These are phyloP conservation scores for Drosophila elegans DNA, from an alignment of 1,140 invertebrate genomes.

Conservation along the genomic window DNA sequence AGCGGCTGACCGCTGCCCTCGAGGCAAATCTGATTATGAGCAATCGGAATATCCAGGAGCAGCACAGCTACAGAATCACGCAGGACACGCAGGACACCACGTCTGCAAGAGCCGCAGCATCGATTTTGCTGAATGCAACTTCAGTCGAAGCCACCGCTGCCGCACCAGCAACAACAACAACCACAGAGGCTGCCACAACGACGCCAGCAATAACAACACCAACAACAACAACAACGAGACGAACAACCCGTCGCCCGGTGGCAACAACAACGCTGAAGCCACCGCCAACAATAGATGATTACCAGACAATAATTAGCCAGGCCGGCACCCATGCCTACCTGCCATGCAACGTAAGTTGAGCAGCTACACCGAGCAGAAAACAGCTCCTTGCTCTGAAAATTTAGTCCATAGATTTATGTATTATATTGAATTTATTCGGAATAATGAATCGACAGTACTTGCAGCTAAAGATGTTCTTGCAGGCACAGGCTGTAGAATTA, in stretches of 20 bases:
- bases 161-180: constrained; percentile 11
- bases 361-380: not conserved
- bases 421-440: too few species aligned
- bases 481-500: too few species aligned
- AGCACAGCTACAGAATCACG: constrained; percentile 70
- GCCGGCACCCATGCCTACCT: constrained; percentile 94
- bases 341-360: constrained; percentile 90
- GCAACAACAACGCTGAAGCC: constrained; percentile 75
- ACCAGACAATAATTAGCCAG: constrained; percentile 92
- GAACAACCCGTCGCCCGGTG: constrained; percentile 63
- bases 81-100: constrained; percentile 35
- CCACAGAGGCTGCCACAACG: constrained; percentile 27
- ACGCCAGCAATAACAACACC: constrained; percentile 13
- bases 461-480: too few species aligned
- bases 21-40: constrained; percentile 79
- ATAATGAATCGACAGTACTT: too few species aligned
- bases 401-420: too few species aligned
- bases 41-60: constrained; percentile 70
- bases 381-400: too few species aligned
- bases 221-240: constrained; percentile 37
- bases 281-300: constrained; percentile 81
- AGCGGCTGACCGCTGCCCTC: constrained; percentile 46
- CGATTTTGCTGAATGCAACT: constrained; percentile 6
- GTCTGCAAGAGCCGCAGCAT: constrained; percentile 6
- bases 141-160: not conserved